Conservation (phyloP, 2,113 vertebrate genomes). For the Microcebus jonahi region DNA sequence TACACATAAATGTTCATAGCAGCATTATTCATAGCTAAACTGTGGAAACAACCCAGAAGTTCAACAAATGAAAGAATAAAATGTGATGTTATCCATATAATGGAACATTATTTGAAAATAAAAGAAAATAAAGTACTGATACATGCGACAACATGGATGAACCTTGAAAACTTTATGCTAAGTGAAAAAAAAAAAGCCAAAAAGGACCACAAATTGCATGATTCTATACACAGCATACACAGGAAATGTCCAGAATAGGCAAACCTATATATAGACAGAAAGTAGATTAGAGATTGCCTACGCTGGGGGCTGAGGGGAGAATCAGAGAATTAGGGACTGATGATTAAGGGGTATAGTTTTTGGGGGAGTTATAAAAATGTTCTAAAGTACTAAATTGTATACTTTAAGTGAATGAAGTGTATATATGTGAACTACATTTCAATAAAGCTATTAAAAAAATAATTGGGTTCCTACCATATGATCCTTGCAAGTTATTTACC, state of each 20-base stretch:
- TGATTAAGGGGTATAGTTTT: background rate
- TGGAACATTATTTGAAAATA: background rate
- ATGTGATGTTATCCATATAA: background rate
- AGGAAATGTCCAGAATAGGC: background rate
- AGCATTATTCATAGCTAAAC: background rate
- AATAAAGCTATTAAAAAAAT: background rate
- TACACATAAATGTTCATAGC: background rate
- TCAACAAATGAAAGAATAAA: constrained; percentile 1
- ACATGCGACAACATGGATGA: background rate
- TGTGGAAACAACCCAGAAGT: background rate
- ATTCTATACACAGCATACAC: too few relatives aligned
- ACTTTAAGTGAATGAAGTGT: background rate
- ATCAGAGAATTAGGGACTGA: background rate
- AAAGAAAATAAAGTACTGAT: background rate
- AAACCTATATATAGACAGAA: background rate
- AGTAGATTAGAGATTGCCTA: background rate
- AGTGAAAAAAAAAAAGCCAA: background rate
- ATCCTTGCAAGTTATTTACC: background rate
- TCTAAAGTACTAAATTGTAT: background rate
- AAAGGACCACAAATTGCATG: background rate
- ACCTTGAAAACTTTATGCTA: background rate
- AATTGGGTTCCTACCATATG: background rate
- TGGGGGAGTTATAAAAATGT: background rate
- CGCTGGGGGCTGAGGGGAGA: background rate
- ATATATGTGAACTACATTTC: background rate